Conservation (phyloP, 2,888 invertebrate genomes). For the Colletes collaris region DNA sequence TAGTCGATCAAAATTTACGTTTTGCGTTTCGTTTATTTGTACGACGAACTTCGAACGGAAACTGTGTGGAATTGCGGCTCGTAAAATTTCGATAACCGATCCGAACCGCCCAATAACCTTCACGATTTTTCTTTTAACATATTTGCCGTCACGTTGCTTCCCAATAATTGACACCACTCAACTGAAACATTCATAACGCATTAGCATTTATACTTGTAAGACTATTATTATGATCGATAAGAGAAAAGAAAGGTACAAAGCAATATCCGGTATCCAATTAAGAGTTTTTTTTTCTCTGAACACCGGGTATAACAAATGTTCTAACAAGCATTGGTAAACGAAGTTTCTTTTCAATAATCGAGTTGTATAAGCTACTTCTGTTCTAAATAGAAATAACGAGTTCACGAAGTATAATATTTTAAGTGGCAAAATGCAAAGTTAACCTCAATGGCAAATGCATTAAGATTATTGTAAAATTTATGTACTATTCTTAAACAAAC, state of each 20-base stretch:
- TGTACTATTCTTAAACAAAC: slow-evolving; percentile 1
- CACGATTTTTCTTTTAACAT: not conserved
- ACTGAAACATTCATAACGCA: not conserved
- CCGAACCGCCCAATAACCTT: too few species aligned
- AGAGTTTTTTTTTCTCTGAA: too few species aligned
- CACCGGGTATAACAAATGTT: not conserved
- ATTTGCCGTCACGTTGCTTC: slow-evolving; percentile 5
- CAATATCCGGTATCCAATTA: too few species aligned
- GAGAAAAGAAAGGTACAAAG: slow-evolving; percentile 9
- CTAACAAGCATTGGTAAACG: not conserved
- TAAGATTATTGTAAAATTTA: not conserved
- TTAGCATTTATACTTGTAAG: not conserved
- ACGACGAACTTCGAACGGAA: slow-evolving; percentile 22
- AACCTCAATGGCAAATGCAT: too few species aligned
- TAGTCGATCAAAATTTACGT: slow-evolving; percentile 8
- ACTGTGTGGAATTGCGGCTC: not conserved
- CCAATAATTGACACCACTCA: not conserved
- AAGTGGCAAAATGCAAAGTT: too few species aligned
- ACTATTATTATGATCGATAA: not conserved
- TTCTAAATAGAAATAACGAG: not conserved
- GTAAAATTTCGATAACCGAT: too few species aligned
- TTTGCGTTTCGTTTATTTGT: not conserved
- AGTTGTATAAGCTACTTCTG: not conserved
- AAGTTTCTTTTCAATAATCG: not conserved
- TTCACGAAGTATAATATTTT: too few species aligned